Evolutionary conservation across 2,113 vertebrate species (phyloP), one percentile per base, ranked within the genome.

Genomic region (Burhinus bistriatus): DNA sequence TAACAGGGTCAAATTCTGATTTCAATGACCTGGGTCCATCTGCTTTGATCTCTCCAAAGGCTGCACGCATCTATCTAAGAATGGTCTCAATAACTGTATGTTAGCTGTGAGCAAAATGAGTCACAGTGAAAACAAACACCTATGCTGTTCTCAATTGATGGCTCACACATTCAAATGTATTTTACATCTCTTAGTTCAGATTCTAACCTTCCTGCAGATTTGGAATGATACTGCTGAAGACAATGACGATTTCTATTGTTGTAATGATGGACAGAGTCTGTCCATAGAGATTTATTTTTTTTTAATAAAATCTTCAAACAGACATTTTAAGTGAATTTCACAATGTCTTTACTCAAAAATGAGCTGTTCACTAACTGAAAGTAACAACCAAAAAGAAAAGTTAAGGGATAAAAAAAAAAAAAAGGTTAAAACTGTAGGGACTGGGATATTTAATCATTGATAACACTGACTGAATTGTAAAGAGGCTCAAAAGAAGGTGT

Each of bases 371-470:
- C 54, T 84, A 65, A 73, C 86, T 84, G 92, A 97, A 96, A 90
- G 97, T 94, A 96, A 89, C 90, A 90, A 75, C 85, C 76, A 82
- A 61, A 96, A 92, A 90, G 87, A 88, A 97, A 96, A 96, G 88
- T 96, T 96, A 92, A 55, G 34, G 83, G 84, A 94, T 92, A 83
- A 75, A 94, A 92, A 90, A 90, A 79, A 92, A 83, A 89, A 91
- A 90, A 80, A 85, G 66, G 87, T 93, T 95, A 95, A 97, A 97
- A 93, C 93, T 96, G 96, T 94, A 96, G 95, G 83, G 90, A 96
- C 91, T 84, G 83, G 95, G 86, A 73, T 95, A 95, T 96, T 96
- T 96, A 97, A 96, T 95, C 94, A 97, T 95, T 92, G 93, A 96
- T 96, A 97, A 87, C 88, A 86, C 81, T 94, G 90, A 59, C 51